Base-by-base conservation (phyloP, 2,888 invertebrate species). In the Autographa gamma region DNA sequence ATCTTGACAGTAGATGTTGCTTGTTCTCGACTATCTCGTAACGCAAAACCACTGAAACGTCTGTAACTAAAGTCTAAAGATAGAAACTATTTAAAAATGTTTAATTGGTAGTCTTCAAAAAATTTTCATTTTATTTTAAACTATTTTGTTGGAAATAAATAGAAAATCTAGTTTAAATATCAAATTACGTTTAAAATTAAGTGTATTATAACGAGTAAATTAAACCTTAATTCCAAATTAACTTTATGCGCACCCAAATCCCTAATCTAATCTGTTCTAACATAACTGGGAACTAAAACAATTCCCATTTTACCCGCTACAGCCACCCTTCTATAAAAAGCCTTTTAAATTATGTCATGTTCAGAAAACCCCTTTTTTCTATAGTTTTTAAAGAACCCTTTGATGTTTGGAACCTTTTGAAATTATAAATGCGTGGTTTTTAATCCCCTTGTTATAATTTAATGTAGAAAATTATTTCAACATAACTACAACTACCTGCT, bases 321-420 rank as follows among this genome's bases (percentile, higher is more conserved):
- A 66, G 31, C 48, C 61, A 38, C 38, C 38, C 68, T 7, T 25
- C 66, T 60, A 64, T 66, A 69, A 73, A 81, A 83, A 70, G 34
- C 56, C 43, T 81, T 71, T 60, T 71, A 63, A 79, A 73, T 69
- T 7, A 60, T 66, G 63, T 71, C 69, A 69, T 71, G 70, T 68
- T 76, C 48, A 9, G 34, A 60, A 66, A 68, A 43, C 48, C 69
- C 74, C 65, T 73, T 79, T 67, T 60, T 48, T 52, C 38, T 54
- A 68, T 69, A 69, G 71, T 69, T 79, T 84, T 77, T 74, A 63
- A 58, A 32, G 67, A 43, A 69, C 75, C 76, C 77, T 85, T 84
- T 85, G 82, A 84, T 66, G 76, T 73, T 52, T 43, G 58, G 59
- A 69, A 71, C 79, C 69, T 76, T 74, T 56, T 59, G 25, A 71